These are phyloP conservation scores for Phataginus tetradactyla DNA, from an alignment of 2,797 vertebrate genomes.

Conservation along the genomic window DNA sequence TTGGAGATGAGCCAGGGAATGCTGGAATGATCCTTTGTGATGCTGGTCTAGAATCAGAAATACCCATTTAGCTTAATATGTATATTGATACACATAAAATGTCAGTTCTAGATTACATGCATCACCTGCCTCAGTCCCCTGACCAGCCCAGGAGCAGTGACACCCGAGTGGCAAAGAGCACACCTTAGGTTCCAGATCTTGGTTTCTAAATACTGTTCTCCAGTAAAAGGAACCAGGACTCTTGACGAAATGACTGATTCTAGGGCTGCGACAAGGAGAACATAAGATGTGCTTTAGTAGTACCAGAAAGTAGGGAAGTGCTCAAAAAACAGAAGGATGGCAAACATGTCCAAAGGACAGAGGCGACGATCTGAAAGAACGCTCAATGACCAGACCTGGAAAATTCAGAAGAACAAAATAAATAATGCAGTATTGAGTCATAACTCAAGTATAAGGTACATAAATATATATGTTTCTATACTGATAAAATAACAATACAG, in stretches of 20 bases:
- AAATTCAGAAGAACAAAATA: not conserved
- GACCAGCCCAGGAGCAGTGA: not conserved
- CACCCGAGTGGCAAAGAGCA: not conserved
- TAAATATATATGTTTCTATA: not conserved
- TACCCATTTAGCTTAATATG: not conserved
- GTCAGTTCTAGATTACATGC: not conserved
- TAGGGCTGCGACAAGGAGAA: not conserved
- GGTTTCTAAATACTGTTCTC: not conserved
- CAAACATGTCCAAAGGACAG: not conserved
- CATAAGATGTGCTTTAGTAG: not conserved
- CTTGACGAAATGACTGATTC: not conserved
- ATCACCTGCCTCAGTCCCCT: not conserved
- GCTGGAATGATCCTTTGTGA: too few species aligned
- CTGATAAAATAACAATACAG: not conserved
- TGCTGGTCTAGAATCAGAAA: not conserved
- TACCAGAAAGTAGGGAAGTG: not conserved
- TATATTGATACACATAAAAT: not conserved
- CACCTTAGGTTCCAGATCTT: not conserved
- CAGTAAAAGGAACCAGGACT: not conserved
- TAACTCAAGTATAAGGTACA: not conserved
- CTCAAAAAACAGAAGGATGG: not conserved
- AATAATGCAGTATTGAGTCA: not conserved
- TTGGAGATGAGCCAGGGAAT: not conserved
- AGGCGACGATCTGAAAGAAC: not conserved
- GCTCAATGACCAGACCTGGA: not conserved